Evolutionary conservation across 2,797 vertebrate species (phyloP).

Genomic region (Parambassis ranga): DNA sequence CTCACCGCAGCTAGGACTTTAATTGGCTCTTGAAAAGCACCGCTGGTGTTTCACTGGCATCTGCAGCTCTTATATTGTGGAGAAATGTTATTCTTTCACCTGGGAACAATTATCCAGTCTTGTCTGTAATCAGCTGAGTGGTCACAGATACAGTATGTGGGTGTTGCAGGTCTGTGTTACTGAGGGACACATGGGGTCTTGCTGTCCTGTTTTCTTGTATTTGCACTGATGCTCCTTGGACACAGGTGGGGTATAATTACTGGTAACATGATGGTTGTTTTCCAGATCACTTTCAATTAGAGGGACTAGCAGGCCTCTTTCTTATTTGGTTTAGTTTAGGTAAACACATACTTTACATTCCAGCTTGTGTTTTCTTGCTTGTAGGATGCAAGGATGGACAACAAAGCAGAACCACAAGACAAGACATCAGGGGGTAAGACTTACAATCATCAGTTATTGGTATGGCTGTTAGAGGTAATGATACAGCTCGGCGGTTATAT

Average conservation of each 20-base stretch:
- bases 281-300: constrained; percentile 43
- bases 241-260: constrained; percentile 55
- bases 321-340: constrained; percentile 36
- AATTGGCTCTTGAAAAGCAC: constrained; percentile 61
- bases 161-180: constrained; percentile 18
- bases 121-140: constrained; percentile 53
- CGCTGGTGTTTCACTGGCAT: constrained; percentile 34
- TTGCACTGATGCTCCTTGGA: constrained; percentile 16
- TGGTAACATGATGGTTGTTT: constrained; percentile 40
- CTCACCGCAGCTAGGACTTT: constrained; percentile 35
- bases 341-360: constrained; percentile 48
- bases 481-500: neutral
- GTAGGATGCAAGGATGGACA: neutral
- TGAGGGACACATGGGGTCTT: constrained; percentile 1
- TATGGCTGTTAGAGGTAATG: neutral
- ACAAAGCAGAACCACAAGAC: neutral
- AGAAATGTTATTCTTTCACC: constrained; percentile 49
- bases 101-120: constrained; percentile 55
- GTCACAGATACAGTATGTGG: constrained; percentile 32
- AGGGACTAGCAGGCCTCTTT: constrained; percentile 8
- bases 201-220: constrained; percentile 7
- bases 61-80: constrained; percentile 10
- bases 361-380: constrained; percentile 2
- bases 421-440: neutral
- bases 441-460: constrained; percentile 1